A percentile compares a stretch with the other conserved stretches of the same genome.
phyloP scores from a whole-genome alignment of 92 coral and sea anemone species.

The Epizoanthus rinbou region DNA sequence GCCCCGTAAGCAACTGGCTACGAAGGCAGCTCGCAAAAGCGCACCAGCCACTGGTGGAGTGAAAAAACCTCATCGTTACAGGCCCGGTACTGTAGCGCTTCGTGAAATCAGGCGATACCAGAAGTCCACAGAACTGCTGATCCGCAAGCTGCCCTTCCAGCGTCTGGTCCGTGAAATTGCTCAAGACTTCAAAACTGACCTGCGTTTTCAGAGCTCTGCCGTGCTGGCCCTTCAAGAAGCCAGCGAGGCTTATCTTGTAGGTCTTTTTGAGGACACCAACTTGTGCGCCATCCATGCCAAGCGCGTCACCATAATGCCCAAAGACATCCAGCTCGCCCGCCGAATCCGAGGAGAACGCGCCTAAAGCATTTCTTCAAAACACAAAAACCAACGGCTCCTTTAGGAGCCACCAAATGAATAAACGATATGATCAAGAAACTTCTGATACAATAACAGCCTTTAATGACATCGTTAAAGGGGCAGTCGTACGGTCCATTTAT shows the following conservation, averaged over 20 bases:
- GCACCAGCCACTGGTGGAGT: conserved; percentile 99
- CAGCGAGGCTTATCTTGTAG: conserved; percentile 97
- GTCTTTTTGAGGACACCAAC: conserved; percentile 98
- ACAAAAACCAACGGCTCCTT: conserved; percentile 73
- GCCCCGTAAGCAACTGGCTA: conserved; percentile 96
- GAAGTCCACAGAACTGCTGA: conserved; percentile 94
- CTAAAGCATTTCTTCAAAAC: no score
- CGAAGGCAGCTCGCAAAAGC: conserved; percentile 98
- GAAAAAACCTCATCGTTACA: conserved; percentile 97
- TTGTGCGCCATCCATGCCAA: conserved; percentile 99
- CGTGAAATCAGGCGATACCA: conserved; percentile 99
- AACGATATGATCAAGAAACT: not conserved
- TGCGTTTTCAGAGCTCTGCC: conserved; percentile 96
- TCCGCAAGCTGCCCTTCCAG: conserved; percentile 97
- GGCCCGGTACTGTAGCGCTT: conserved; percentile 99
- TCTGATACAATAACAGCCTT: conserved; percentile 25
- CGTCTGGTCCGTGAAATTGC: conserved; percentile 96
- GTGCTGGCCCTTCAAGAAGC: conserved; percentile 98
- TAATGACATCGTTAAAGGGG: conserved; percentile 28
- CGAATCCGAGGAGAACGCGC: conserved; percentile 87
- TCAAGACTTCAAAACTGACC: conserved; percentile 93
- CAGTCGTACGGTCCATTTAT: conserved; percentile 29
- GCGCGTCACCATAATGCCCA: conserved; percentile 99
- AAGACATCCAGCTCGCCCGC: conserved; percentile 99
- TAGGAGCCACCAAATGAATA: conserved; percentile 69